Percentiles rank a stretch among this genome's conserved stretches.
Conservation (phyloP, 2,113 vertebrate genomes). For the Tauraco erythrolophus region DNA sequence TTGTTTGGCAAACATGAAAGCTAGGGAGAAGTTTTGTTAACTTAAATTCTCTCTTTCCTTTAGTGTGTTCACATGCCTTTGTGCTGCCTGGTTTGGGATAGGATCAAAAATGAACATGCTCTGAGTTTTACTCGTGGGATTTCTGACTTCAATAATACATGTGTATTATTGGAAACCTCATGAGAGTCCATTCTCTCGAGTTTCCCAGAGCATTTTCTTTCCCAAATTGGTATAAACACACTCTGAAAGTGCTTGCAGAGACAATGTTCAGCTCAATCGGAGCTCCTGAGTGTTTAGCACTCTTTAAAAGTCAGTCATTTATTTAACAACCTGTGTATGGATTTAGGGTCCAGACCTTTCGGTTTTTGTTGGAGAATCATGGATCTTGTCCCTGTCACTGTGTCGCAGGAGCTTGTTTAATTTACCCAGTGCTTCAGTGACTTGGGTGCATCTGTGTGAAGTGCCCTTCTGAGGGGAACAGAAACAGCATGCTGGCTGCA, state of each 20-base stretch:
- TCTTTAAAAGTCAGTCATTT: conserved; percentile 21
- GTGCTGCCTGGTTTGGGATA: conserved; percentile 45
- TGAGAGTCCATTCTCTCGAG: conserved; percentile 51
- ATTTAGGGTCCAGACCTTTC: not conserved
- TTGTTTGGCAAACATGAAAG: conserved; percentile 22
- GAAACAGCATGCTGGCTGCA: not conserved
- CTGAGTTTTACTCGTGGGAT: conserved; percentile 35
- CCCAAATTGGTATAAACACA: conserved; percentile 11
- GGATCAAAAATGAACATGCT: conserved; percentile 56
- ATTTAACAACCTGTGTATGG: conserved; percentile 10
- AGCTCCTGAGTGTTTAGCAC: conserved; percentile 12
- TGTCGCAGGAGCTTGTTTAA: not conserved
- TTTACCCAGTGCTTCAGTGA: not conserved
- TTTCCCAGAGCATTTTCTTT: conserved; percentile 57
- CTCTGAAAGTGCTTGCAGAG: conserved; percentile 35
- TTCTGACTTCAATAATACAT: conserved; percentile 60
- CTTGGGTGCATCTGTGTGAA: not conserved
- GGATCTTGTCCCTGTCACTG: not conserved
- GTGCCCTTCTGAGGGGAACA: not conserved
- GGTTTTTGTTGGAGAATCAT: not conserved
- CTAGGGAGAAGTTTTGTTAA: conserved; percentile 3
- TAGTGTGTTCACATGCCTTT: not conserved
- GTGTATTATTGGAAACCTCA: conserved; percentile 61
- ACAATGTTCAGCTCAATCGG: not conserved
- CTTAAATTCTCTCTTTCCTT: not conserved